Conservation (phyloP, 2,888 invertebrate species). For the Mellilla xanthometata region DNA sequence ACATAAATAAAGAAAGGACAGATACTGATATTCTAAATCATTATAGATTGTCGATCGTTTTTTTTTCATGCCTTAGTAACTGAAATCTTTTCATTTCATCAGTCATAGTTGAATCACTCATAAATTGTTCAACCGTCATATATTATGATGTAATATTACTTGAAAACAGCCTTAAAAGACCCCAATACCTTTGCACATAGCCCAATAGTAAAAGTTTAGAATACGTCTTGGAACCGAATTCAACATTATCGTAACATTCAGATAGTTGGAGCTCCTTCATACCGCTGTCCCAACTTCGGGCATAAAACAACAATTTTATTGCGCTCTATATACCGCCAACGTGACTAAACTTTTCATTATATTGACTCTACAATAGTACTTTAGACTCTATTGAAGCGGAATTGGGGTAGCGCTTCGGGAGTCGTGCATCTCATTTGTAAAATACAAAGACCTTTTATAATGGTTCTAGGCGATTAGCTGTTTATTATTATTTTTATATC, state of each 20-base stretch:
- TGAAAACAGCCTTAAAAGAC: background rate
- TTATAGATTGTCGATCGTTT: too few species aligned
- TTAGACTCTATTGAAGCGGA: conserved; percentile 9
- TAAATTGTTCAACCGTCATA: too few species aligned
- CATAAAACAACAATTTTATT: conserved; percentile 45
- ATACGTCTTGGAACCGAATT: conserved; percentile 30
- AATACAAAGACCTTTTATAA: background rate
- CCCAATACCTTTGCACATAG: conserved; percentile 1
- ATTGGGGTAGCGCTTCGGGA: conserved; percentile 22
- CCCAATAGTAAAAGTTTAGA: conserved; percentile 21
- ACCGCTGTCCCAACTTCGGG: conserved; percentile 35
- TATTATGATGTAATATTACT: background rate
- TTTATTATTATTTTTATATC: too few species aligned
- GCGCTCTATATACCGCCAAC: conserved; percentile 32
- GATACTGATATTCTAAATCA: too few species aligned
- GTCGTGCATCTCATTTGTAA: conserved; percentile 9
- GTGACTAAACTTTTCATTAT: conserved; percentile 42
- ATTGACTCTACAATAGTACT: conserved; percentile 24
- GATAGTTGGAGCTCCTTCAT: conserved; percentile 34
- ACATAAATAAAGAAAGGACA: too few species aligned
- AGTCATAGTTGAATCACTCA: too few species aligned
- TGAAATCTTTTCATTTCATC: too few species aligned
- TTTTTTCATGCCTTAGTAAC: too few species aligned
- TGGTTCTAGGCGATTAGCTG: too few species aligned
- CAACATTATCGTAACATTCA: conserved; percentile 27